Base-by-base conservation (phyloP, 2,797 vertebrate species). In the Chelon labrosus region DNA sequence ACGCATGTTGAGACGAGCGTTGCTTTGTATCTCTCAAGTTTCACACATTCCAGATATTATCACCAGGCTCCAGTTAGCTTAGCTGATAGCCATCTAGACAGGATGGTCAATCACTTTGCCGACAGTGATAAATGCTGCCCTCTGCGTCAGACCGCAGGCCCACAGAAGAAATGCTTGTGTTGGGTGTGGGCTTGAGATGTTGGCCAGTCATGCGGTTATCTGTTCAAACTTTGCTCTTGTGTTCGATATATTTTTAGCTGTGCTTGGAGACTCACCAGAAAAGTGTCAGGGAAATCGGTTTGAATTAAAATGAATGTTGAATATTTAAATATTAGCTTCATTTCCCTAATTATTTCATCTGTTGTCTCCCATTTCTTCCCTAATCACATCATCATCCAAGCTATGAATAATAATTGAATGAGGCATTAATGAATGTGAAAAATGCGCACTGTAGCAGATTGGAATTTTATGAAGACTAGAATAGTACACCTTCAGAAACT, bases 1-100 rank as follows among this genome's bases (percentile, higher is more conserved):
- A 61, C n/a, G 50, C 90, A 91, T 77, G 90, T 91, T 22, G 71
- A 74, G 78, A 42, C 84, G 7, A 7, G 53, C 59, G 77, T 80
- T 91, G 86, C 90, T 90, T 85, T 90, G 89, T 91, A 87, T 91
- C 35, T 70, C 80, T 87, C 73, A 38, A 84, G 80, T 91, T 89
- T 90, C 83, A 73, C 83, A 78, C 87, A 92, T 93, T 91, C 90
- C 89, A 86, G 90, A 93, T 93, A 55, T 50, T 89, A 92, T 92
- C 91, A 66, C 64, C 42, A 47, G 74, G 22, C 84, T 82, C 75
- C 65, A 1, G 78, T 80, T 89, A 76, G 77, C 83, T 70, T 79
- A 66, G 75, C 53, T 64, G 91, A 88, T 88, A 79, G 42, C 58
- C 51, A 91, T 89, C 86, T 83, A 20, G 75, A 83, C 66, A 22